Evolutionary conservation across 2,113 vertebrate species (phyloP).

Genomic region (Oreocharis arfaki): DNA sequence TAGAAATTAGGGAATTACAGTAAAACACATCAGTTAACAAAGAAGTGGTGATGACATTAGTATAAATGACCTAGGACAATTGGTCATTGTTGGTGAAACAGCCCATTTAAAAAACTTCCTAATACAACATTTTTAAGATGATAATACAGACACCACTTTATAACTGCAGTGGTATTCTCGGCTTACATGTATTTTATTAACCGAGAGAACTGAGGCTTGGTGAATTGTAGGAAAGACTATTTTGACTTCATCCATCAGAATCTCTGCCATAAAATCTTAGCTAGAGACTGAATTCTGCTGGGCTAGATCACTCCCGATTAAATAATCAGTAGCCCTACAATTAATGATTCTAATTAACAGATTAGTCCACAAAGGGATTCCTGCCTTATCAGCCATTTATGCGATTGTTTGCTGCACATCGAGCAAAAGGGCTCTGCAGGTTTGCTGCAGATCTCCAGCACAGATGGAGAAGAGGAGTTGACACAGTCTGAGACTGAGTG

Average conservation of each 20-base stretch:
- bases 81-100: neutral
- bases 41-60: neutral
- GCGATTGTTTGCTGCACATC: neutral
- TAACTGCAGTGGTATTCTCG: neutral
- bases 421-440: neutral
- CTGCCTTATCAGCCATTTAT: neutral
- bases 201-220: neutral
- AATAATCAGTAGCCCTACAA: neutral
- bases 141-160: neutral
- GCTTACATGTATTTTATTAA: neutral
- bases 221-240: neutral
- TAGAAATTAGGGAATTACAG: neutral
- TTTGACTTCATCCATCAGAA: neutral
- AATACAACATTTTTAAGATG: neutral
- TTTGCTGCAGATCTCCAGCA: neutral
- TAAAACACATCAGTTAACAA: neutral
- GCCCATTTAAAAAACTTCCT: neutral
- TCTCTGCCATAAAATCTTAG: neutral
- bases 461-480: neutral
- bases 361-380: neutral
- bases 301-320: neutral
- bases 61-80: neutral
- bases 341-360: neutral
- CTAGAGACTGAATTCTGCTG: neutral
- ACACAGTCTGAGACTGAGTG: neutral